Conservation (phyloP, 2,888 invertebrate genomes). For the Diadegma fenestrale region DNA sequence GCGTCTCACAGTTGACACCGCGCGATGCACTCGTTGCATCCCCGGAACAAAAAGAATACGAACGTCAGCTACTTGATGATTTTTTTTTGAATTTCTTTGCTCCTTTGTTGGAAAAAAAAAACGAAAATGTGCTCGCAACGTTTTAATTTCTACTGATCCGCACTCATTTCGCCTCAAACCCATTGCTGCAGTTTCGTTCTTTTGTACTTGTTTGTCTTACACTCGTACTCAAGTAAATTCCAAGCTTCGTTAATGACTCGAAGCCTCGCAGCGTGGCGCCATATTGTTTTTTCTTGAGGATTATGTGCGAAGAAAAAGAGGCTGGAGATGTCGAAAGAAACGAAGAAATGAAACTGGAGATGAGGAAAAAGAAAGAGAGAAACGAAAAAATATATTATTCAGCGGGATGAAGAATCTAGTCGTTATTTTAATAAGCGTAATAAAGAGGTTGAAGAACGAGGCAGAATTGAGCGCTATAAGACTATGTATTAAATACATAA, state of each 20-base stretch:
- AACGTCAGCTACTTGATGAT: conserved; percentile 1
- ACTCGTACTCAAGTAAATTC: conserved; percentile 50
- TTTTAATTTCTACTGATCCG: background rate
- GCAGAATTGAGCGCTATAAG: conserved; percentile 47
- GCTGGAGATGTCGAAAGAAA: conserved; percentile 9
- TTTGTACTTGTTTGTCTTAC: conserved; percentile 34
- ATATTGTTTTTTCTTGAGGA: conserved; percentile 7
- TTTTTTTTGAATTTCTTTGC: background rate
- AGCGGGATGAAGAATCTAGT: conserved; percentile 56
- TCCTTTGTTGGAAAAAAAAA: background rate
- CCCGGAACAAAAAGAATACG: conserved; percentile 28
- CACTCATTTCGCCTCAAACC: background rate
- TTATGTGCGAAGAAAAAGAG: conserved; percentile 21
- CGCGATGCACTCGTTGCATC: conserved; percentile 52
- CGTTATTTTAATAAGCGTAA: conserved; percentile 67
- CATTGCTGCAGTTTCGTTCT: conserved; percentile 4
- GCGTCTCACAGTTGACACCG: conserved; percentile 17
- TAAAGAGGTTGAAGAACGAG: conserved; percentile 61
- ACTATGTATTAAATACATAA: conserved; percentile 1
- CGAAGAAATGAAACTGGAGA: conserved; percentile 6
- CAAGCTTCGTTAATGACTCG: conserved; percentile 51
- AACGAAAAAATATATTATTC: conserved; percentile 39
- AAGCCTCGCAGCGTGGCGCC: conserved; percentile 25
- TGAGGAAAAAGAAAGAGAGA: conserved; percentile 11
- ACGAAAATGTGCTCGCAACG: background rate